Evolutionary conservation across 2,797 vertebrate species (phyloP).

Genomic region (Babyrousa celebensis): DNA sequence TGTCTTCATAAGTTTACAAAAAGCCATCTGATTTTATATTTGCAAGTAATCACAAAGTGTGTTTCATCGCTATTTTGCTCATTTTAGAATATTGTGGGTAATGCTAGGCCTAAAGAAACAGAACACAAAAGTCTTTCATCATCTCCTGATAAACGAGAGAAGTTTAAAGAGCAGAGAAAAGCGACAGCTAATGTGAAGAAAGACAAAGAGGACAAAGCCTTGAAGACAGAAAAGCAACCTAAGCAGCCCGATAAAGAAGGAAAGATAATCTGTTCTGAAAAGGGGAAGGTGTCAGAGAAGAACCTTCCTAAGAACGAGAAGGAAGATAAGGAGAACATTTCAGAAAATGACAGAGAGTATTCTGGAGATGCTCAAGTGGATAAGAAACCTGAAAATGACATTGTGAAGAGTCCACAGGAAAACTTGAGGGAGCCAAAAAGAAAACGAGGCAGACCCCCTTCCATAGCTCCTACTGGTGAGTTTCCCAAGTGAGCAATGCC

Average conservation of each 20-base stretch:
- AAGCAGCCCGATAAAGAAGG: conserved; percentile 92
- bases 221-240: conserved; percentile 90
- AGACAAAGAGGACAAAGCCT: conserved; percentile 92
- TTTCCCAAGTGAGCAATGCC: conserved; percentile 72
- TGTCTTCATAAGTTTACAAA: conserved; percentile 76
- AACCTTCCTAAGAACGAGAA: conserved; percentile 92
- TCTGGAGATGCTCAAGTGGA: conserved; percentile 91
- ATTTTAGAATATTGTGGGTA: conserved; percentile 92
- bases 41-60: conserved; percentile 81
- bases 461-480: conserved; percentile 90
- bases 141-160: conserved; percentile 92
- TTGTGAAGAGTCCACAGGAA: conserved; percentile 90
- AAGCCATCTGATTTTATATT: conserved; percentile 72
- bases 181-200: conserved; percentile 90
- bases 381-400: conserved; percentile 92
- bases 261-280: conserved; percentile 90
- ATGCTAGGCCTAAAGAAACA: conserved; percentile 92
- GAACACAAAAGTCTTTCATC: conserved; percentile 92
- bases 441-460: conserved; percentile 92
- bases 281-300: conserved; percentile 91
- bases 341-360: conserved; percentile 93
- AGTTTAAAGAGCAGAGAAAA: conserved; percentile 93
- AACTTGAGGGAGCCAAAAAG: conserved; percentile 90
- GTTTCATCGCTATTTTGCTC: conserved; percentile 82
- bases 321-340: conserved; percentile 94